Base-by-base conservation (phyloP, 2,888 invertebrate species). In the Macroteleia sp. region DNA sequence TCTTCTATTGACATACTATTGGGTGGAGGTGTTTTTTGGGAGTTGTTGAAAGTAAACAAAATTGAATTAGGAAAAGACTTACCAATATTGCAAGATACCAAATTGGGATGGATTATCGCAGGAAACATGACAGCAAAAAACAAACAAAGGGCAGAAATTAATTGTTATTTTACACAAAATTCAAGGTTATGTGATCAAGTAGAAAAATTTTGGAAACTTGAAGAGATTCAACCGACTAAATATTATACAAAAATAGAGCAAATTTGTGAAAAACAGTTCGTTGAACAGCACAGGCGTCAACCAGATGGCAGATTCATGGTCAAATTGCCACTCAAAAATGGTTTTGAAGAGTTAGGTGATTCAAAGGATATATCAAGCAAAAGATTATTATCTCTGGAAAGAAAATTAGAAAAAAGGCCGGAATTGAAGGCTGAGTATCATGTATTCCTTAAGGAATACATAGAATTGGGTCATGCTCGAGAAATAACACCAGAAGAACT, bases 91-190 rank as follows among this genome's bases (percentile, higher is more conserved):
- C n/a, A n/a, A n/a, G n/a, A n/a, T n/a, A n/a, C n/a, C n/a, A n/a
- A n/a, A n/a, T n/a, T n/a, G n/a, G n/a, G 28, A 28, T 5, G 8
- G 8, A 28, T 28, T 8, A 28, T 28, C 28, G 25, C 25, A 25
- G 25, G 25, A 25, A 25, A 25, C 25, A 25, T 25, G 6, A 25
- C 25, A 25, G 25, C 3, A 6, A 25, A 25, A 25, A 25, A 25
- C 25, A 25, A 25, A 25, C 25, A 25, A 25, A 25, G 25, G 25
- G 6, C 25, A 25, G 25, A 25, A 25, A 6, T 25, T 25, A 25
- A 25, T 25, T 25, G 25, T 10, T 32, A n/a, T 9, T 32, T 3
- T 81, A 75, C 75, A 59, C 77, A 22, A 32, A 32, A n/a, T 32
- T 32, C n/a, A 32, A 14, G 14, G 9, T 39, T 77, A 30, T 22